phyloP scores from a whole-genome alignment of 2,888 invertebrate species.

The Cantharis rustica region DNA sequence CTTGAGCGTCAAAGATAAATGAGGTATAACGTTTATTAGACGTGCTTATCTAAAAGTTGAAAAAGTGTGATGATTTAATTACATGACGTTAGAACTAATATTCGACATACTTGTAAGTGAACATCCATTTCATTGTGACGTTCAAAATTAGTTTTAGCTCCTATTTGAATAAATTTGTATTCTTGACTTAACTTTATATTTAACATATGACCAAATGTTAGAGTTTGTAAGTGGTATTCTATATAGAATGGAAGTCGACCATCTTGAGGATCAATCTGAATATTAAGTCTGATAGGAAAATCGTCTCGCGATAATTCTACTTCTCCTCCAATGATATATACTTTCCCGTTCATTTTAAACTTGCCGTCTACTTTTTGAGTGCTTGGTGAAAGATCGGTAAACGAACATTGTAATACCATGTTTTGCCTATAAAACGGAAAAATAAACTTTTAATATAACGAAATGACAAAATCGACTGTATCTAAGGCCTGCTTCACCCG shows the following conservation, averaged over 20 bases:
- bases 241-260: slow-evolving; percentile 50
- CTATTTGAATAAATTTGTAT: slow-evolving; percentile 55
- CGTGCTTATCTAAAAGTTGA: slow-evolving; percentile 48
- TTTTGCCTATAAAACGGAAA: slow-evolving; percentile 40
- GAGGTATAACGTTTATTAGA: slow-evolving; percentile 45
- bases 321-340: slow-evolving; percentile 54
- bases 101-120: slow-evolving; percentile 47
- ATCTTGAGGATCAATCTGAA: slow-evolving; percentile 56
- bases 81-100: background rate
- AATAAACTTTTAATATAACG: background rate
- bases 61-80: slow-evolving; percentile 3
- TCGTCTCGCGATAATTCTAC: slow-evolving; percentile 50
- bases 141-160: slow-evolving; percentile 50
- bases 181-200: slow-evolving; percentile 49
- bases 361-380: slow-evolving; percentile 51
- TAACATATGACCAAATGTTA: slow-evolving; percentile 44
- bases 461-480: background rate
- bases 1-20: slow-evolving; percentile 45
- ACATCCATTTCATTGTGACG: slow-evolving; percentile 56
- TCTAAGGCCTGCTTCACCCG: background rate
- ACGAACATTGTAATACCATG: slow-evolving; percentile 50
- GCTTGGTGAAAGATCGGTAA: slow-evolving; percentile 11
- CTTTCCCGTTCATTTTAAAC: slow-evolving; percentile 54
- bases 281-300: slow-evolving; percentile 53
- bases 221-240: slow-evolving; percentile 50